Evolutionary conservation across 1,140 invertebrate genomes (phyloP), one percentile per base, ranked within the genome.

Genomic region (Nixonia krombeini): DNA sequence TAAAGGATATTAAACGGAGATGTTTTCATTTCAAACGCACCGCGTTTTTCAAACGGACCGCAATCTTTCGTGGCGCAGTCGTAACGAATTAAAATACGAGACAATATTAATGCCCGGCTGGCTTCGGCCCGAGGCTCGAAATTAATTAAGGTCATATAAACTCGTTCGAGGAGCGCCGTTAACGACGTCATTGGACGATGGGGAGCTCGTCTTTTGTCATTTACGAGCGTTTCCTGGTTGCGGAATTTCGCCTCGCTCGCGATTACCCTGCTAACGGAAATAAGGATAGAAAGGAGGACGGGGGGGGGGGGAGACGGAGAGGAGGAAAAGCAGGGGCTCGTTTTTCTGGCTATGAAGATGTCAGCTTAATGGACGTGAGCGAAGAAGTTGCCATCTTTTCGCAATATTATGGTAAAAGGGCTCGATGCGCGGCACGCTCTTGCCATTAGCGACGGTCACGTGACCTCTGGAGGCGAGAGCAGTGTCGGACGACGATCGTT

Each of bases 301-400:
- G n/a, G n/a, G n/a, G n/a, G n/a, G n/a, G n/a, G n/a, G n/a, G n/a
- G n/a, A n/a, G n/a, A n/a, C n/a, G n/a, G n/a, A n/a, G n/a, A 53
- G 33, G 33, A 65, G 44, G 38, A 65, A 65, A 46, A 46, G 23
- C 15, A 23, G 17, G 23, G 13, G n/a, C 28, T 8, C 25, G 45
- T 59, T 58, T n/a, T n/a, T 66, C 56, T 61, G 46, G 49, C 38
- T 31, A 53, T 55, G 45, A 61, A 53, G 42, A 55, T 40, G 50
- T 59, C 51, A 55, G 31, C 51, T 42, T 66, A 66, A 59, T 58
- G 44, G 49, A 51, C 61, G n/a, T n/a, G n/a, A n/a, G n/a, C n/a
- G n/a, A n/a, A n/a, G n/a, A n/a, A n/a, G n/a, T n/a, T n/a, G n/a
- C n/a, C n/a, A n/a, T n/a, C n/a, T n/a, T n/a, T n/a, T n/a, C n/a